These are phyloP conservation scores for Halcyon senegalensis DNA, from an alignment of 2,113 vertebrate species.

Conservation along the genomic window DNA sequence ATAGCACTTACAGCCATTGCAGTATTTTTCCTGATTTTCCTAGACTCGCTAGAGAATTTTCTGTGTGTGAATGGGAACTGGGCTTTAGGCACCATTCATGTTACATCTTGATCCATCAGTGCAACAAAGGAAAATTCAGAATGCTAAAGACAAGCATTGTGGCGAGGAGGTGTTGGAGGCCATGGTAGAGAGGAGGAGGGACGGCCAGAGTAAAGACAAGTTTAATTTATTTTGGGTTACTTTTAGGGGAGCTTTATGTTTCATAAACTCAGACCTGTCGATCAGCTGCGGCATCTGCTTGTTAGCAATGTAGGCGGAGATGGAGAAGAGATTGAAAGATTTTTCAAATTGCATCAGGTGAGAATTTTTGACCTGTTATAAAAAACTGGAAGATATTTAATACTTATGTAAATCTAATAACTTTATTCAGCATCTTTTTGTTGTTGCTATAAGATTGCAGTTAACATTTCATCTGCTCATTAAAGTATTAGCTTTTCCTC, in stretches of 20 bases:
- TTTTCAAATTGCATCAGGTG: slow-evolving; percentile 97
- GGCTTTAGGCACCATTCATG: not conserved
- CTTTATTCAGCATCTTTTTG: not conserved
- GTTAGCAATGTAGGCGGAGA: slow-evolving; percentile 93
- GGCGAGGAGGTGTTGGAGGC: not conserved
- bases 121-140: not conserved
- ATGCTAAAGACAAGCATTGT: not conserved
- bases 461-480: not conserved
- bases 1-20: not conserved
- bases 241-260: slow-evolving; percentile 94
- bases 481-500: not conserved
- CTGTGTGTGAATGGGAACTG: not conserved
- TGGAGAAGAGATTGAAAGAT: slow-evolving; percentile 94
- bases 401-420: not conserved
- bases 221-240: not conserved
- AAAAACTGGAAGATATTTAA: not conserved
- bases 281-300: slow-evolving; percentile 93
- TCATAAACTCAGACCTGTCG: slow-evolving; percentile 93
- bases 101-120: not conserved
- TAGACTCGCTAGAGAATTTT: not conserved
- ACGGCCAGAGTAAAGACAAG: not conserved
- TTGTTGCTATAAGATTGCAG: not conserved
- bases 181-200: too few species aligned
- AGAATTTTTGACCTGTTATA: not conserved
- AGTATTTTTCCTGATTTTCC: not conserved